Percentiles rank a stretch among this genome's conserved stretches.
Evolutionary conservation across 2,113 vertebrate genomes (phyloP).

Genomic region (Lynx canadensis): DNA sequence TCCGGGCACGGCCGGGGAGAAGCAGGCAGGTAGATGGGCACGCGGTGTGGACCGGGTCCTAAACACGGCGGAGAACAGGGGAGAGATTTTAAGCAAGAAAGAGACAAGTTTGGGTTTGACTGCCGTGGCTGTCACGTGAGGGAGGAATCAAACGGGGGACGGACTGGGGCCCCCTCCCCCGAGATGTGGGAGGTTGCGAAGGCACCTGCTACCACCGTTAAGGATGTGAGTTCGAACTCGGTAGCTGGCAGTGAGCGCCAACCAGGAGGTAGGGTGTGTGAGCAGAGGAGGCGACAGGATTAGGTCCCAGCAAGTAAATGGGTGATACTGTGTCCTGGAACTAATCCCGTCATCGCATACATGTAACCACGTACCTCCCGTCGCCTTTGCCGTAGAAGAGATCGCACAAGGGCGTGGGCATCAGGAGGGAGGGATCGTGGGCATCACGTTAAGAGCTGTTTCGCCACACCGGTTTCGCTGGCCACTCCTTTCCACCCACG

Average conservation of each 20-base stretch:
- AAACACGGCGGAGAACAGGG: background rate
- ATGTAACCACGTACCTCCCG: no score
- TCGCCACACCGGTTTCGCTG: background rate
- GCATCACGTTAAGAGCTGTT: background rate
- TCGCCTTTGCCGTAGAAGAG: background rate
- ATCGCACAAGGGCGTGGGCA: background rate
- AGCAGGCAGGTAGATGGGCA: background rate
- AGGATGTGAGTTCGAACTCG: background rate
- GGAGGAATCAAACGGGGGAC: background rate
- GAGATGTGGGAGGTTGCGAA: background rate
- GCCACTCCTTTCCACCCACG: no score
- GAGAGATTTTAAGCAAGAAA: background rate
- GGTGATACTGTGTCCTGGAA: background rate
- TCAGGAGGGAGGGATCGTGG: background rate
- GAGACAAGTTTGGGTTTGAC: background rate
- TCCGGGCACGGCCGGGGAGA: background rate
- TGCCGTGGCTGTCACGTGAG: background rate
- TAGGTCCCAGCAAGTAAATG: background rate
- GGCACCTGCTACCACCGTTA: background rate
- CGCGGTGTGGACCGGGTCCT: background rate
- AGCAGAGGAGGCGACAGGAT: no score
- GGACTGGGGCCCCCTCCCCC: background rate
- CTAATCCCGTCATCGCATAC: accelerated
- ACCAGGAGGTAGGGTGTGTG: background rate
- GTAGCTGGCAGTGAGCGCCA: background rate